Base-by-base conservation (phyloP, 2,113 vertebrate species). In the Actenoides hombroni region DNA sequence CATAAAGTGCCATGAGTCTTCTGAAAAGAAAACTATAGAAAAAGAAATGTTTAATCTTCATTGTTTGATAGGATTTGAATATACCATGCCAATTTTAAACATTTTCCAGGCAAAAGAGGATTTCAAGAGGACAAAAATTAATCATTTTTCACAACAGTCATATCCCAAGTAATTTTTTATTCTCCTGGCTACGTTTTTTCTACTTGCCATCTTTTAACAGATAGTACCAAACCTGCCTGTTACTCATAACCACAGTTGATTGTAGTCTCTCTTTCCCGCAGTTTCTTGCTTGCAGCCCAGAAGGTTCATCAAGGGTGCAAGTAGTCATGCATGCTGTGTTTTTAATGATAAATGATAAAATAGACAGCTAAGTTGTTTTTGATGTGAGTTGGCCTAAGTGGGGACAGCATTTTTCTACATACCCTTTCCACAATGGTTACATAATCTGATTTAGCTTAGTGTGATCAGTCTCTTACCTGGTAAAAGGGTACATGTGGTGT, bases 371-470 rank as follows among this genome's bases (percentile, higher is more conserved):
- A 60, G 39, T 40, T 63, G 31, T 9, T 83, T 74, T 39, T 89
- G 17, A 31, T 40, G 35, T 46, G 46, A 80, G 21, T 13, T 70
- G 24, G 39, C 16, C 25, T 49, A 54, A 60, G 21, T 1, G 2
- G 10, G n/a, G 6, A 39, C 13, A 26, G 37, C 15, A 35, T 1
- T 82, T 83, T 90, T 2, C 0, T 25, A 9, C 0, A 1, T 17
- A 53, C 19, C 12, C 19, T 33, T 93, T 67, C 40, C 37, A 16
- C n/a, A 20, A n/a, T 8, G 21, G 10, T 81, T 60, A 4, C 16
- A 8, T 2, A 64, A 49, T 59, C 9, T 17, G 24, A 44, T 37
- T 80, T 64, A 49, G 11, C 17, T 70, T 54, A 7, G 10, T 10
- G 31, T 20, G 68, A 39, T 46, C 19, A 20, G 46, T 39, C 49